Evolutionary conservation across 2,888 invertebrate genomes (phyloP).

Genomic region (Campaea margaritaria): DNA sequence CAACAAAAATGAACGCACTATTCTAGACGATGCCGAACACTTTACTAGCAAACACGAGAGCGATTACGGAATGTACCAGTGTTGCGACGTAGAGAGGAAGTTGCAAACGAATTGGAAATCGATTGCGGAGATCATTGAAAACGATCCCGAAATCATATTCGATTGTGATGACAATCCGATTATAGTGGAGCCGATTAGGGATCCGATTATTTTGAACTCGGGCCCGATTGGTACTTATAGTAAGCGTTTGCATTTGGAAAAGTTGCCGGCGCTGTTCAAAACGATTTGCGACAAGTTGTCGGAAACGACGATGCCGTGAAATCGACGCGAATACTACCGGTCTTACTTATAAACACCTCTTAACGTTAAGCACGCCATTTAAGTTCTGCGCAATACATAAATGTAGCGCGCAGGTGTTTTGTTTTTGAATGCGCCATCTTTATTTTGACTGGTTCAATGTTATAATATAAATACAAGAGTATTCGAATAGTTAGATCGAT

Average conservation of each 20-base stretch:
- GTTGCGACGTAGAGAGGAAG: conserved; percentile 64
- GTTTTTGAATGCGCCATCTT: too few relatives aligned
- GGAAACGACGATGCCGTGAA: conserved; percentile 51
- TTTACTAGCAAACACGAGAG: conserved; percentile 76
- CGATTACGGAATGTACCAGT: conserved; percentile 75
- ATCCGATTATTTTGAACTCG: conserved; percentile 44
- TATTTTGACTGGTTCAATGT: too few relatives aligned
- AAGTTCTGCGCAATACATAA: too few relatives aligned
- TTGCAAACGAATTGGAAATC: conserved; percentile 71
- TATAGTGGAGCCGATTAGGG: conserved; percentile 62
- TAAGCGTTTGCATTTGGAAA: conserved; percentile 57
- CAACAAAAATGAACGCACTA: conserved; percentile 63
- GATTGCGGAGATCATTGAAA: conserved; percentile 79
- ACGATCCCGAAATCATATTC: conserved; percentile 80
- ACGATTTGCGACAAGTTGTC: conserved; percentile 63
- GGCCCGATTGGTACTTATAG: conserved; percentile 46
- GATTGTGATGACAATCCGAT: conserved; percentile 75
- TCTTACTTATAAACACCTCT: too few relatives aligned
- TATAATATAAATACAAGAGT: too few relatives aligned
- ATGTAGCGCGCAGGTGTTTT: too few relatives aligned
- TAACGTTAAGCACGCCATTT: too few relatives aligned
- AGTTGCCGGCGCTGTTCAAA: conserved; percentile 62
- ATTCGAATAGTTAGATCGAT: too few relatives aligned
- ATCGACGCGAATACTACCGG: background rate
- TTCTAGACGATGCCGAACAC: conserved; percentile 73